A percentile compares a stretch with the other conserved stretches of the same genome.
Evolutionary conservation across 2,113 vertebrate species (phyloP).

Genomic region (Apistogramma diplotaenia): DNA sequence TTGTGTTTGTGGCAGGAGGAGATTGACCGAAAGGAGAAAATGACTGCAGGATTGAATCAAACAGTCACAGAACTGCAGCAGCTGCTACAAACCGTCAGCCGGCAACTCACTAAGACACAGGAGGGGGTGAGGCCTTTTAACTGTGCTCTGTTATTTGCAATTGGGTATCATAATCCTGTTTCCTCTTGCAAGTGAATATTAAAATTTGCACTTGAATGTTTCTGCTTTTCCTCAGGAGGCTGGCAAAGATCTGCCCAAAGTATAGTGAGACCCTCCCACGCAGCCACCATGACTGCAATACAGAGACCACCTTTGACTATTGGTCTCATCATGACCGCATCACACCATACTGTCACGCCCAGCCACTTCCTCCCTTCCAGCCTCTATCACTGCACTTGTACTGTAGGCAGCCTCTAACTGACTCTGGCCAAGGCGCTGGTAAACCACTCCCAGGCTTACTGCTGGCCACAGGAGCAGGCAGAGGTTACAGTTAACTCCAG

Average conservation of each 20-base stretch:
- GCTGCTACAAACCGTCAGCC: constrained; percentile 85
- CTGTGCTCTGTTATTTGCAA: background rate
- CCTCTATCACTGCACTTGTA: constrained; percentile 27
- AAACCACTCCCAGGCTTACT: constrained; percentile 33
- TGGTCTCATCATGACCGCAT: constrained; percentile 48
- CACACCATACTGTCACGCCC: constrained; percentile 48
- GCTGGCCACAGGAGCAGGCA: constrained; percentile 38
- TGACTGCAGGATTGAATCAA: constrained; percentile 86
- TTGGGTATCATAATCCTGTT: background rate
- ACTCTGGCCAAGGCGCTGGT: background rate
- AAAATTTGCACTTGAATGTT: background rate
- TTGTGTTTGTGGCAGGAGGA: constrained; percentile 78
- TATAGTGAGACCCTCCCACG: constrained; percentile 56
- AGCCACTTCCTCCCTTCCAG: constrained; percentile 13
- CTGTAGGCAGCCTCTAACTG: constrained; percentile 34
- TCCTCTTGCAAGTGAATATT: background rate
- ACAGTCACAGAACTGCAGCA: constrained; percentile 90
- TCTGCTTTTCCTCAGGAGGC: constrained; percentile 53
- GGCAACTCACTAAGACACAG: constrained; percentile 80
- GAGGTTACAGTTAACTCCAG: constrained; percentile 50
- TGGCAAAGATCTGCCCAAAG: constrained; percentile 64
- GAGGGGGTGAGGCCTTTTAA: constrained; percentile 31
- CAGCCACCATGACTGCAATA: constrained; percentile 53
- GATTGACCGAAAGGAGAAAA: constrained; percentile 84
- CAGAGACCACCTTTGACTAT: constrained; percentile 52